Evolutionary conservation across 2,888 invertebrate genomes (phyloP).

Genomic region (Eubasilissa splendida): DNA sequence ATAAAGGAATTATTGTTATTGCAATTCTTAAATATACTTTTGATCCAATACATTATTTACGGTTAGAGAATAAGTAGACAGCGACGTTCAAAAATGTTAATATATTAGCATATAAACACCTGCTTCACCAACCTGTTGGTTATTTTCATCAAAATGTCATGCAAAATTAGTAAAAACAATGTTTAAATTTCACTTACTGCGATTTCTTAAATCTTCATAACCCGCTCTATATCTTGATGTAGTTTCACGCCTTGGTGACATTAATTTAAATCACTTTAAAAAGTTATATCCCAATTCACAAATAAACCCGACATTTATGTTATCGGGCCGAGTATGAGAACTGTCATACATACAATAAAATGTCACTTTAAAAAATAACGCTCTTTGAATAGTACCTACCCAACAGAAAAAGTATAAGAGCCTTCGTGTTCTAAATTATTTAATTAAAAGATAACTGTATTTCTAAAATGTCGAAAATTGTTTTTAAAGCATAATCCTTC

Average conservation of each 20-base stretch:
- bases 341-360: background rate
- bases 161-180: conserved; percentile 27
- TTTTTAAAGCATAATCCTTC: no score
- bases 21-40: no score
- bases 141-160: conserved; percentile 39
- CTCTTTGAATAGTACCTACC: no score
- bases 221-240: conserved; percentile 35
- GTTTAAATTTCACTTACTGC: conserved; percentile 40
- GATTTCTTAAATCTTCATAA: conserved; percentile 47
- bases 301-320: conserved; percentile 42
- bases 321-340: conserved; percentile 9
- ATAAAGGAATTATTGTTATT: no score
- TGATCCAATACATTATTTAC: no score
- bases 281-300: conserved; percentile 31
- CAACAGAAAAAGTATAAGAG: no score
- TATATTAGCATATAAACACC: conserved; percentile 19
- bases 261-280: conserved; percentile 28
- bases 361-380: no score
- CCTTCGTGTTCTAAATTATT: no score
- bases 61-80: no score
- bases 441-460: no score
- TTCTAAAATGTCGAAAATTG: no score
- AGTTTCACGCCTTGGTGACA: conserved; percentile 37
- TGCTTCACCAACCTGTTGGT: conserved; percentile 36
- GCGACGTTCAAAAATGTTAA: conserved; percentile 3